phyloP scores from a whole-genome alignment of 1,140 invertebrate genomes.

The Magallana angulata region DNA sequence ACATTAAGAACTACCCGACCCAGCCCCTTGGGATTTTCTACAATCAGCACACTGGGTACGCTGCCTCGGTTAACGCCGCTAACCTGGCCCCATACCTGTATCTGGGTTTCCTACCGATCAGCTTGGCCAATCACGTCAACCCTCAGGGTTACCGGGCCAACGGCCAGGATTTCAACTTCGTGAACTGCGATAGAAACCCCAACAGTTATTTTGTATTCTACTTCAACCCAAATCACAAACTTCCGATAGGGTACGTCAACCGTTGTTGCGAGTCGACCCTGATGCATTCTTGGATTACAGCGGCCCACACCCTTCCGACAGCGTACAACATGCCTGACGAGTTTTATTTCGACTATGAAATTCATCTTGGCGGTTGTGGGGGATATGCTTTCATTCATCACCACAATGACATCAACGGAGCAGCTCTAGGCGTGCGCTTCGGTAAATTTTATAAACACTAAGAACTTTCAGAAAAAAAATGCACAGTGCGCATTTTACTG shows the following conservation, averaged over 20 bases:
- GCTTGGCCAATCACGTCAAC: constrained; percentile 34
- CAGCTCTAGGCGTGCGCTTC: constrained; percentile 50
- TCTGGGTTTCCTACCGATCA: constrained; percentile 50
- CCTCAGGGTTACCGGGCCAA: constrained; percentile 49
- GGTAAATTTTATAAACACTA: constrained; percentile 37
- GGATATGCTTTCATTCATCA: constrained; percentile 52
- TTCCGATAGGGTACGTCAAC: constrained; percentile 27
- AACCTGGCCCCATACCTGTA: constrained; percentile 51
- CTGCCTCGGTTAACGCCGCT: constrained; percentile 40
- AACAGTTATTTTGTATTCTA: constrained; percentile 56
- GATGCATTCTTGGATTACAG: constrained; percentile 46
- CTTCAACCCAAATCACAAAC: constrained; percentile 49
- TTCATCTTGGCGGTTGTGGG: constrained; percentile 56
- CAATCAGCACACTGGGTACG: constrained; percentile 42
- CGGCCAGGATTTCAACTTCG: constrained; percentile 40
- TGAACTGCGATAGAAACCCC: constrained; percentile 55
- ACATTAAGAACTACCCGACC: constrained; percentile 29
- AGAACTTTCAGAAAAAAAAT: no score
- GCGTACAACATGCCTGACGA: constrained; percentile 38
- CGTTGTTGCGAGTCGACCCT: constrained; percentile 43
- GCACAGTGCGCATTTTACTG: no score
- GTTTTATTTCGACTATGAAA: constrained; percentile 54
- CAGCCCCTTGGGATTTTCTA: constrained; percentile 42
- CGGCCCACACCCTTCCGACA: constrained; percentile 11
- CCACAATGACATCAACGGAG: constrained; percentile 44